Evolutionary conservation across 2,888 invertebrate genomes (phyloP), one percentile per base, ranked within the genome.

Genomic region (Dascillus cervinus): DNA sequence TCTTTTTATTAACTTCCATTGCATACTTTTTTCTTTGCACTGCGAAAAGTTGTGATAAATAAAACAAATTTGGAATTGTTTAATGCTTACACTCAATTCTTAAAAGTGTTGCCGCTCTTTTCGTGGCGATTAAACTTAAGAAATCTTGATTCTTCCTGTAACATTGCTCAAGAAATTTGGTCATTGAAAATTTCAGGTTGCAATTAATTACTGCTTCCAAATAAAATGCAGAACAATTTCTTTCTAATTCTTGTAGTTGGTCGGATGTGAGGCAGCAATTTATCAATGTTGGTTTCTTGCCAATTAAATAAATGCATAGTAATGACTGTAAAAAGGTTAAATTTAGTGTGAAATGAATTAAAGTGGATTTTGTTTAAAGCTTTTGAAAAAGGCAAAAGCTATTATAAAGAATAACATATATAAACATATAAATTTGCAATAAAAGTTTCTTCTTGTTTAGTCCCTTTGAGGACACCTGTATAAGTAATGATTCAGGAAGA

Each of bases 191-290:
- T 41, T 50, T 51, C 0, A 55, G 48, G 2, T 62, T 62, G 41
- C 56, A 59, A 28, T 55, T 50, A 3, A 52, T 41, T 9, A 52
- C 50, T 6, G 56, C 56, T 43, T 63, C 58, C 13, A 61, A 42
- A 34, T 59, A 62, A 39, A 62, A 64, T 28, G 41, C 52, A 8
- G 51, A 47, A 5, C 54, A 48, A 37, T 55, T 59, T 37, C 53
- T 53, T 24, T 57, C 49, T 13, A 61, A 33, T 3, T 34, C 34
- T 3, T 41, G 36, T 8, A 62, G 41, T 37, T 63, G 59, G 11
- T 61, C 56, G 9, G 51, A 41, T 10, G 56, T 60, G 14, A 63
- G 37, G 43, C 63, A 62, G 35, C 61, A 63, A n/a, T 55, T 53
- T 10, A 64, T 46, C 25, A 63, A 47, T 8, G 52, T 40, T 2